Conservation (phyloP, 2,888 invertebrate species). For the Mycalesis mineus region DNA sequence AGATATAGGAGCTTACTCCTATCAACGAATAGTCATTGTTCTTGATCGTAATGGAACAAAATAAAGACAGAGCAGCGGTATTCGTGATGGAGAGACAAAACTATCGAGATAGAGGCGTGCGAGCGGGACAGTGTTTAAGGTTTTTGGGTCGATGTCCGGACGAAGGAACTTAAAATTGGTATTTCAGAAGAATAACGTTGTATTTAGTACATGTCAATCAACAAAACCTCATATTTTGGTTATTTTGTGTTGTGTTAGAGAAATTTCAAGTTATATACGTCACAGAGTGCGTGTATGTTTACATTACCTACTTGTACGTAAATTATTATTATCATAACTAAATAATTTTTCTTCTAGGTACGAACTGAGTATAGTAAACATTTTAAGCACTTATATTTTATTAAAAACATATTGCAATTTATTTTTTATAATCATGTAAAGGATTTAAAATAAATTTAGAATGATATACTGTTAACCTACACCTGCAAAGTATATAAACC, state of each 20-base stretch:
- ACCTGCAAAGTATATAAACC: not conserved
- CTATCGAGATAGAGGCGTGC: constrained; percentile 44
- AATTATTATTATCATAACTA: no score
- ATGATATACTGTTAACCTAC: no score
- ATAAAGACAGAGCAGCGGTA: constrained; percentile 76
- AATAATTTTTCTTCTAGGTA: no score
- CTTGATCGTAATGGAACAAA: constrained; percentile 76
- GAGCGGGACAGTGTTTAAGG: constrained; percentile 60
- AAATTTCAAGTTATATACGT: not conserved
- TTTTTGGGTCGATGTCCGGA: constrained; percentile 76
- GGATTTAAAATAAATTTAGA: no score
- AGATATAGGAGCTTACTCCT: constrained; percentile 58
- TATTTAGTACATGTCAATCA: constrained; percentile 41
- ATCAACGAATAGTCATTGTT: constrained; percentile 73
- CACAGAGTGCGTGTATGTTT: not conserved
- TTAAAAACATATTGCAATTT: not conserved
- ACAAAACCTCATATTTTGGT: constrained; percentile 3
- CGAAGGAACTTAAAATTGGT: constrained; percentile 71
- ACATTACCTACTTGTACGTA: not conserved
- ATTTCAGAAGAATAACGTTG: constrained; percentile 64
- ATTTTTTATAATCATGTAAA: no score
- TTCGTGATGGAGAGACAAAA: constrained; percentile 73
- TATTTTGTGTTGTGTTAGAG: not conserved
- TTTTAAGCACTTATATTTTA: not conserved
- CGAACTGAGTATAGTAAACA: no score